Evolutionary conservation across 2,888 invertebrate species (phyloP), one percentile per base, ranked within the genome.

Genomic region (Hemaris fuciformis): DNA sequence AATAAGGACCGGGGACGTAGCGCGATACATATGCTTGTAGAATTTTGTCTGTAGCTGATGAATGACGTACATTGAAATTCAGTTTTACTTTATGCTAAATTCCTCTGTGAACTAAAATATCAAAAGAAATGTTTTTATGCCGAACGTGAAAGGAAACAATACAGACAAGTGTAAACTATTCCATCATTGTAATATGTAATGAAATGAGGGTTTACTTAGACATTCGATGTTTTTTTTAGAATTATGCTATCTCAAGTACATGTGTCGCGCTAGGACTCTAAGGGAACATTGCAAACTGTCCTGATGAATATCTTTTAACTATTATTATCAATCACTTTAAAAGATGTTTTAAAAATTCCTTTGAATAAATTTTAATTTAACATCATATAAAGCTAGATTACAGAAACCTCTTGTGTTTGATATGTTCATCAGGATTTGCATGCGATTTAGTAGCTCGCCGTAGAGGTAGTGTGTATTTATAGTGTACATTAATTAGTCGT

Each of bases 11-110:
- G 79, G 72, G 78, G 84, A 76, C 81, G 79, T 84, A 83, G 76
- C 77, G 74, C 81, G 81, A 87, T 84, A 78, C 85, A 85, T 78
- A n/a, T n/a, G n/a, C n/a, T n/a, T n/a, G n/a, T n/a, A n/a, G n/a
- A n/a, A n/a, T n/a, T n/a, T n/a, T n/a, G n/a, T n/a, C n/a, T n/a
- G n/a, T n/a, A n/a, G n/a, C n/a, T n/a, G n/a, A n/a, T n/a, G n/a
- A n/a, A n/a, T n/a, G n/a, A n/a, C n/a, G n/a, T n/a, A n/a, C n/a
- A n/a, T n/a, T n/a, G n/a, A n/a, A n/a, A n/a, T n/a, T n/a, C n/a
- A n/a, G n/a, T n/a, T n/a, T n/a, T n/a, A n/a, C n/a, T n/a, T n/a
- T n/a, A n/a, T n/a, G n/a, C n/a, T n/a, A n/a, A n/a, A n/a, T n/a
- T n/a, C n/a, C n/a, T n/a, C n/a, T n/a, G n/a, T n/a, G n/a, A n/a